Evolutionary conservation across 2,888 invertebrate genomes (phyloP), one percentile per base, ranked within the genome.

Genomic region (Diogma glabrata): DNA sequence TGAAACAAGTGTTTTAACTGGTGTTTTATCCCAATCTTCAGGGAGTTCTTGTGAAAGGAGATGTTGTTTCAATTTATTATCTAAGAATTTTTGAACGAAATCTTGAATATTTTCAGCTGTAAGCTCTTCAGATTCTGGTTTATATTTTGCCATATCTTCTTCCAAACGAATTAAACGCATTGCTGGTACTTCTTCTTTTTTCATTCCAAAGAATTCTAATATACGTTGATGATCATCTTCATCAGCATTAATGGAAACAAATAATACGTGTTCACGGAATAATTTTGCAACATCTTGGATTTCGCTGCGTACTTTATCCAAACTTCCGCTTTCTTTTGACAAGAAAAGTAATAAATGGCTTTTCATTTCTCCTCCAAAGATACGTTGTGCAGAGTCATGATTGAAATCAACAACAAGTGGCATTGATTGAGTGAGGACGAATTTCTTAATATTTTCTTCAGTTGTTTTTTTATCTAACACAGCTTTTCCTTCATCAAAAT

Each of bases 201-300:
- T 89, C 81, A 97, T 85, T 61, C 96, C 97, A 73, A 99, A 99
- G 89, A 96, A 99, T 74, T 99, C 99, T 67, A 99, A 76, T 69
- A 99, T 97, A 65, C 97, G 77, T 62, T 86, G 85, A 72, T 99
- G 96, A 68, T 99, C 97, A 65, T 91, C 88, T 66, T 93, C 89
- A 64, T 90, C 93, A 47, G 90, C 83, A 71, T 99, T 87, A 68
- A 99, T 92, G 62, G 88, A 89, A 24, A 99, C 96, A 63, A 95
- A 92, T 65, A 99, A 79, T 62, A 96, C 82, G 72, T 84, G 84
- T 67, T 90, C 92, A 67, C 88, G 88, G 82, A 87, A 94, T 60
- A 81, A 79, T 73, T 86, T 87, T 61, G 97, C 96, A 53, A 91
- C 80, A 20, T 82, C 81, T 65, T 82, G 84, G 66, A 92, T 81